phyloP scores from a whole-genome alignment of 1,140 invertebrate species.

The Eupristina koningsbergeri region DNA sequence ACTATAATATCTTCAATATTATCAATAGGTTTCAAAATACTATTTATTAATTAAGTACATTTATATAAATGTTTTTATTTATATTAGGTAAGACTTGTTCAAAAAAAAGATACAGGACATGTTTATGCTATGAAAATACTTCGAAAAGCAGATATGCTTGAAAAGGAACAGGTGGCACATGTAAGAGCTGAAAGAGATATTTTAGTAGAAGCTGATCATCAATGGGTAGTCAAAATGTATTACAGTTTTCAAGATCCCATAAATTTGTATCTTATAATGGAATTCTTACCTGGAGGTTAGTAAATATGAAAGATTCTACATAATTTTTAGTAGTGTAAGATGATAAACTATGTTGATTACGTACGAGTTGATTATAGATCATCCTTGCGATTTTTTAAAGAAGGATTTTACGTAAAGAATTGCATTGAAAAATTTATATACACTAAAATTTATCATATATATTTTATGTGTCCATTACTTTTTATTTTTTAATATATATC shows the following conservation, averaged over 20 bases:
- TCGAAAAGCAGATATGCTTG: slow-evolving; percentile 98
- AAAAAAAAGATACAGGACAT: slow-evolving; percentile 99
- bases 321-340: too few relatives aligned
- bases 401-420: too few relatives aligned
- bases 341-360: too few relatives aligned
- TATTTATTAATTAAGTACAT: too few relatives aligned
- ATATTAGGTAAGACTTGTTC: slow-evolving; percentile 91
- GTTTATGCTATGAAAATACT: slow-evolving; percentile 99
- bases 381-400: too few relatives aligned
- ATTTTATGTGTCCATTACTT: too few relatives aligned
- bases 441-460: too few relatives aligned
- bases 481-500: too few relatives aligned
- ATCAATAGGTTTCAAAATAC: too few relatives aligned
- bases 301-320: neutral
- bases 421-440: too few relatives aligned
- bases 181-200: slow-evolving; percentile 98
- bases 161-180: slow-evolving; percentile 99
- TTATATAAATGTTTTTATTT: neutral
- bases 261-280: slow-evolving; percentile 99
- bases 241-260: slow-evolving; percentile 99
- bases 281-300: slow-evolving; percentile 96
- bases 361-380: too few relatives aligned
- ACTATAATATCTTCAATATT: too few relatives aligned
- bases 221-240: slow-evolving; percentile 99
- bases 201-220: slow-evolving; percentile 98